phyloP scores from a whole-genome alignment of 2,888 invertebrate genomes.

The Mycalesis mineus region DNA sequence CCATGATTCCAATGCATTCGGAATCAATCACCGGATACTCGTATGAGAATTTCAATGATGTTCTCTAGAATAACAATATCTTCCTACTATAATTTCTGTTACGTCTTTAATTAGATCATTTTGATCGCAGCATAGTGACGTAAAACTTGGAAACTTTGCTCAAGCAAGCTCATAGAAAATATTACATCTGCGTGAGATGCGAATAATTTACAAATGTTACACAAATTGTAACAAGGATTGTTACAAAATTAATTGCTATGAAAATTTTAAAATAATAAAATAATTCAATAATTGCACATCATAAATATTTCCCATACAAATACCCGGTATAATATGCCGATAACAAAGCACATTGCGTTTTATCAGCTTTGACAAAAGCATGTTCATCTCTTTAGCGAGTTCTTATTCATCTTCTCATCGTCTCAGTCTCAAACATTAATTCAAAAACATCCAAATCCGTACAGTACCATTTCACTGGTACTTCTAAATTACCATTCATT shows the following conservation, averaged over 20 bases:
- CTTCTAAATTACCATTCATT: slow-evolving; percentile 3
- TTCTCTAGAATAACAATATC: no score
- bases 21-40: neutral
- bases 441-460: slow-evolving; percentile 26
- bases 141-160: no score
- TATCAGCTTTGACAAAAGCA: slow-evolving; percentile 22
- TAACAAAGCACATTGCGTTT: slow-evolving; percentile 31
- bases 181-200: no score
- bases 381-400: slow-evolving; percentile 3
- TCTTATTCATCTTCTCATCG: slow-evolving; percentile 27
- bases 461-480: slow-evolving; percentile 22
- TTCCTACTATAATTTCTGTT: no score
- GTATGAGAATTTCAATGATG: neutral
- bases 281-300: no score
- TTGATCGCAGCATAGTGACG: no score
- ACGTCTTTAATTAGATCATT: no score
- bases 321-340: neutral
- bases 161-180: no score
- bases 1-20: slow-evolving; percentile 21
- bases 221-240: no score
- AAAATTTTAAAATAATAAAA: no score
- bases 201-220: no score
- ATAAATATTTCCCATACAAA: neutral
- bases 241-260: no score
- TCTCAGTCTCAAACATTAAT: slow-evolving; percentile 41